A percentile compares a stretch with the other conserved stretches of the same genome.
phyloP scores from a whole-genome alignment of 2,113 vertebrate species.

The Myiozetetes cayanensis region DNA sequence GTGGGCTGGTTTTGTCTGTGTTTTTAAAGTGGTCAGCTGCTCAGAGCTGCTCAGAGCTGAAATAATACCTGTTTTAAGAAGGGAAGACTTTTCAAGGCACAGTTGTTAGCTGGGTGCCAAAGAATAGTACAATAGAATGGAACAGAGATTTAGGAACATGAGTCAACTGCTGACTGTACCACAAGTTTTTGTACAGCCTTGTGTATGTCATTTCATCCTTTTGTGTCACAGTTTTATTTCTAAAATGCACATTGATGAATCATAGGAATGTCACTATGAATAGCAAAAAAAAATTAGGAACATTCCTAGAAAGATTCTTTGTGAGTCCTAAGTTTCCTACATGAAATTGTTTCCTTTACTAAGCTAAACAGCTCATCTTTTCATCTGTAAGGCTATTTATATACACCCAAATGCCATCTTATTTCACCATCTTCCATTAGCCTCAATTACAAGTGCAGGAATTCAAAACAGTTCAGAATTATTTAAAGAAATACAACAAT shows the following conservation, averaged over 20 bases:
- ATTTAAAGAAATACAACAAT: slow-evolving; percentile 2
- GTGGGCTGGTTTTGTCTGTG: not conserved
- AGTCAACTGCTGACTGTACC: not conserved
- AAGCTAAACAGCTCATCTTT: not conserved
- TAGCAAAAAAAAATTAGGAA: not conserved
- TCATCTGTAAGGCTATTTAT: not conserved
- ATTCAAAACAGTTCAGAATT: not conserved
- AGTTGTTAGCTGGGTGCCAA: not conserved
- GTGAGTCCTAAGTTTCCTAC: not conserved
- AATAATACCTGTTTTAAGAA: not conserved
- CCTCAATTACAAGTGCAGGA: not conserved
- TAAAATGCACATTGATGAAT: not conserved
- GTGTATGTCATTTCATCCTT: not conserved
- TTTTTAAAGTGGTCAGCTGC: slow-evolving; percentile 23
- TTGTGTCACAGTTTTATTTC: not conserved
- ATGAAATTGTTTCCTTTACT: not conserved
- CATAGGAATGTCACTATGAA: not conserved
- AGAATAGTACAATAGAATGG: not conserved
- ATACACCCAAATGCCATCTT: not conserved
- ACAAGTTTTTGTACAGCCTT: not conserved
- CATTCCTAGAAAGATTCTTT: slow-evolving; percentile 12
- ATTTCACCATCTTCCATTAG: not conserved
- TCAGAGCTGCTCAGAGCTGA: not conserved
- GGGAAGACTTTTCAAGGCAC: not conserved
- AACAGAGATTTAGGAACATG: not conserved